Base-by-base conservation (phyloP, 2,888 invertebrate species). In the Epinotia nisella region DNA sequence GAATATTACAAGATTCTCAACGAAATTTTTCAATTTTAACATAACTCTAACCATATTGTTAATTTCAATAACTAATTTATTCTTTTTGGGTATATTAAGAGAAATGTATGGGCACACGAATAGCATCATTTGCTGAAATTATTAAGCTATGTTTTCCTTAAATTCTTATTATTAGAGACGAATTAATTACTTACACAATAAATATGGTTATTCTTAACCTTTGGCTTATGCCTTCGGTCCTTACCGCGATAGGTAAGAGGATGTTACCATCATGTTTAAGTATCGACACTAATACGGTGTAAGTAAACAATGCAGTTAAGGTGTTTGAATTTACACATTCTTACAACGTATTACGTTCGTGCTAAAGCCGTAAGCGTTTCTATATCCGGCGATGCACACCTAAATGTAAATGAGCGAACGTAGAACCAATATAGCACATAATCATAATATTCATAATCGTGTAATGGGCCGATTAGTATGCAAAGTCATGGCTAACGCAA, bases 331-430 rank as follows among this genome's bases (percentile, higher is more conserved):
- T 56, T 15, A 66, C 19, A 15, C 17, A 17, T 65, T 24, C n/a
- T 55, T 56, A 41, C 10, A 53, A 66, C 55, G 21, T 66, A 41
- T 15, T 55, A 10, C n/a, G 21, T 24, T 66, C 56, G 56, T 19
- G 19, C 35, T 35, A 19, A 51, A 35, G 51, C 17, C 29, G 13
- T 55, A 35, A 13, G 39, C 7, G 15, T 19, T n/a, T 65, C 41
- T 56, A 66, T 66, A 56, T 66, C 66, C 66, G 66, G 56, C 56
- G 41, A 66, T 66, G 65, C 65, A 66, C 64, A 29, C 51, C 35
- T 51, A 64, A 64, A 66, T 71, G 71, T 66, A 71, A 71, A 66
- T 71, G 60, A 71, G 71, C n/a, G 55, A 66, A 55, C 60, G 60
- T 39, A 41, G 55, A 51, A 53, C 53, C 45, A 66, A 62, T 70